Evolutionary conservation across 2,797 vertebrate species (phyloP).

Genomic region (Diplodus puntazzo): DNA sequence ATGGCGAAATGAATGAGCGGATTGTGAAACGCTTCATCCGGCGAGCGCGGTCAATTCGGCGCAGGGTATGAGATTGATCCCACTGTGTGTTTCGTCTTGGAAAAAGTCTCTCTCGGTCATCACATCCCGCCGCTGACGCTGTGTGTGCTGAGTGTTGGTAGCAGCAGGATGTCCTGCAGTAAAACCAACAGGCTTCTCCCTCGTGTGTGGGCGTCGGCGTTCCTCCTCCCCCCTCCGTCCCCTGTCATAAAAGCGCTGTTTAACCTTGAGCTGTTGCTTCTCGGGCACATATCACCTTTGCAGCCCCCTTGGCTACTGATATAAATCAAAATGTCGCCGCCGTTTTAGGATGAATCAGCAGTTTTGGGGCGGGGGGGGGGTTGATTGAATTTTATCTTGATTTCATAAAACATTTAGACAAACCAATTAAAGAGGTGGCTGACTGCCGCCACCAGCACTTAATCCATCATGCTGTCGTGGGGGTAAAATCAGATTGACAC

Average conservation of each 20-base stretch:
- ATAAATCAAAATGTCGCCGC: constrained; percentile 82
- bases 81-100: constrained; percentile 23
- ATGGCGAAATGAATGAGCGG: constrained; percentile 57
- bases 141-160: constrained; percentile 3
- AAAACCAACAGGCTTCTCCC: constrained; percentile 47
- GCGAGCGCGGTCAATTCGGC: constrained; percentile 38
- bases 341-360: constrained; percentile 80
- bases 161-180: constrained; percentile 49
- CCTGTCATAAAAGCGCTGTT: constrained; percentile 61
- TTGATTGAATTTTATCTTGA: constrained; percentile 84
- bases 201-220: constrained; percentile 47
- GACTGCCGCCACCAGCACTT: constrained; percentile 77
- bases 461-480: constrained; percentile 81
- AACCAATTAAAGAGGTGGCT: constrained; percentile 85
- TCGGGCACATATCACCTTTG: constrained; percentile 73
- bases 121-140: constrained; percentile 21
- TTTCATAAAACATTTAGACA: constrained; percentile 88
- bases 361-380: constrained; percentile 60
- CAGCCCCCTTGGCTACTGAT: constrained; percentile 58
- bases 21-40: constrained; percentile 62
- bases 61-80: constrained; percentile 49
- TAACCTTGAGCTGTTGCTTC: constrained; percentile 81
- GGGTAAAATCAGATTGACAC: constrained; percentile 74
- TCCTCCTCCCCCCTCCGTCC: neutral
- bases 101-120: constrained; percentile 28